These are phyloP conservation scores for Nothobranchius kuhntae DNA, from an alignment of 2,113 vertebrate species.

Conservation along the genomic window DNA sequence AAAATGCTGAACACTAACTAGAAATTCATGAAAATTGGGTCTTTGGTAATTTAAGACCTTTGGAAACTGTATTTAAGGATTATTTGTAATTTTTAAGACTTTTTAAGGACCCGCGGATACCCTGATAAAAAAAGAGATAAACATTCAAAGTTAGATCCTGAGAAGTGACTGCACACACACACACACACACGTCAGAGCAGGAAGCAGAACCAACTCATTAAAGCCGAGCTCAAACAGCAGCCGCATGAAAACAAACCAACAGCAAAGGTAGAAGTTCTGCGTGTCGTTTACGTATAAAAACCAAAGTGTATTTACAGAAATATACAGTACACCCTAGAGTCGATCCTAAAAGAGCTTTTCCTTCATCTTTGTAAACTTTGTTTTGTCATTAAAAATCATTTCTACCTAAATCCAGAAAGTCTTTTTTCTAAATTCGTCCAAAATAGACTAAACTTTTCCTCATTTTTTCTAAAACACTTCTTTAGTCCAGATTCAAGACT, in stretches of 20 bases:
- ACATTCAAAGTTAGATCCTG: too few species aligned
- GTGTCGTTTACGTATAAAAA: slow-evolving; percentile 56
- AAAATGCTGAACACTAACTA: too few species aligned
- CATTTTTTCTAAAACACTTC: slow-evolving; percentile 11
- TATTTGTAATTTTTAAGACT: too few species aligned
- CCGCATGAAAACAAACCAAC: slow-evolving; percentile 18
- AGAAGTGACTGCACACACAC: too few species aligned
- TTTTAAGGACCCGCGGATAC: too few species aligned
- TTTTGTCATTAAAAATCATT: slow-evolving; percentile 29
- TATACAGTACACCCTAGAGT: slow-evolving; percentile 66
- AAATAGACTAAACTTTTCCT: slow-evolving; percentile 17
- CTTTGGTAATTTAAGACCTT: too few species aligned
- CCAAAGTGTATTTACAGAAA: slow-evolving; percentile 73
- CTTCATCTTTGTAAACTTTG: slow-evolving; percentile 30
- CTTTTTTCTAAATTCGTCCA: slow-evolving; percentile 16
- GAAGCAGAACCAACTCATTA: not conserved
- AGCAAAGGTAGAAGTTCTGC: slow-evolving; percentile 1
- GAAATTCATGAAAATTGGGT: too few species aligned
- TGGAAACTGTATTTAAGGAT: too few species aligned
- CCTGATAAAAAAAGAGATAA: too few species aligned
- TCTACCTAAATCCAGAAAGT: not conserved
- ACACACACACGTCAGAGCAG: slow-evolving; percentile 32
- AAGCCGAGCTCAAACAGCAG: slow-evolving; percentile 39
- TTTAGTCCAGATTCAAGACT: slow-evolving; percentile 32
- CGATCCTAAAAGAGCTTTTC: slow-evolving; percentile 38